These are phyloP conservation scores for Callipepla californica DNA, from an alignment of 2,113 vertebrate genomes.

Conservation along the genomic window DNA sequence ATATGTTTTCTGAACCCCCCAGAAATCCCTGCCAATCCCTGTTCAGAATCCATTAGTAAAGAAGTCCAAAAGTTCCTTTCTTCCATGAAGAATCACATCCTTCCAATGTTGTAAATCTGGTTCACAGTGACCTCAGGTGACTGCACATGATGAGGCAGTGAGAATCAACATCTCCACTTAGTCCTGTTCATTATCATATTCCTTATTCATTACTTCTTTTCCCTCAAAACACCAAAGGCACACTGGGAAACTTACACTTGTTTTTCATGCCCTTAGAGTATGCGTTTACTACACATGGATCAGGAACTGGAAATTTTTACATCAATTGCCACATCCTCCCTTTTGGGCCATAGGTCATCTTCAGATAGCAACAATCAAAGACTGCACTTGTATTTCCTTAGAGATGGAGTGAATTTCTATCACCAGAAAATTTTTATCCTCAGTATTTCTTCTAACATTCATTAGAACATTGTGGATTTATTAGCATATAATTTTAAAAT, in stretches of 20 bases:
- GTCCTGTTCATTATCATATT: not conserved
- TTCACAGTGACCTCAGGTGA: not conserved
- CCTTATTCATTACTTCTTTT: not conserved
- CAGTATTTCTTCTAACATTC: not conserved
- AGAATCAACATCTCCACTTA: not conserved
- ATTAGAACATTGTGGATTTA: not conserved
- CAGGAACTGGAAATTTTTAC: not conserved
- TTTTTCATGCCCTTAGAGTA: not conserved
- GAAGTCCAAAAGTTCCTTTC: not conserved
- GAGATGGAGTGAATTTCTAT: not conserved
- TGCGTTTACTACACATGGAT: not conserved
- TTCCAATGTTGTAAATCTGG: not conserved
- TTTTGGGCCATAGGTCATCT: not conserved
- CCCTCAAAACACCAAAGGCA: not conserved
- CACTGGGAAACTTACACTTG: not conserved
- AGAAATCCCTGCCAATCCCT: not conserved
- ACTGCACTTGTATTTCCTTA: not conserved
- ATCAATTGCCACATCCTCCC: not conserved
- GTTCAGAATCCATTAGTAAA: rapidly evolving
- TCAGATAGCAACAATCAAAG: not conserved
- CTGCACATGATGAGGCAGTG: not conserved
- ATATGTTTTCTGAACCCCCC: not conserved
- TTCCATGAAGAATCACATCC: not conserved
- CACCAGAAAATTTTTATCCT: not conserved
- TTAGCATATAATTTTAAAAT: not conserved